These are phyloP conservation scores for Agrotis puta DNA, from an alignment of 2,888 invertebrate genomes.

Conservation along the genomic window DNA sequence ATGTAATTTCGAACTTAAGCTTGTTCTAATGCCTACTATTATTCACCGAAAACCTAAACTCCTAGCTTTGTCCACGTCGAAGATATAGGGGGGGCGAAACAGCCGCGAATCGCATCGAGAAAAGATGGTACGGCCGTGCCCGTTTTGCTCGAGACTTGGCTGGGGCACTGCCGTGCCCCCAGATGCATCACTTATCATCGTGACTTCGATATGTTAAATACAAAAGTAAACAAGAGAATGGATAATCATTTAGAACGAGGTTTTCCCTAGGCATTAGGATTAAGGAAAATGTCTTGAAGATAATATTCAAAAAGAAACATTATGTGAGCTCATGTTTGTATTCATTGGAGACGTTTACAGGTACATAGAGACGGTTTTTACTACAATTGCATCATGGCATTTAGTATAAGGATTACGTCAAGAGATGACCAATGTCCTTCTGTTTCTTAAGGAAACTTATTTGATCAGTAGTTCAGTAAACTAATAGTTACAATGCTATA, in stretches of 20 bases:
- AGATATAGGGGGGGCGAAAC: no score
- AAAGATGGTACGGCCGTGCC: no score
- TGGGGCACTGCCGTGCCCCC: no score
- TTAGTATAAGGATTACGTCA: neutral
- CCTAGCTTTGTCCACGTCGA: no score
- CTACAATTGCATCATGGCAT: neutral
- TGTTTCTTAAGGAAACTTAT: neutral
- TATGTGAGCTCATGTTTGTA: neutral
- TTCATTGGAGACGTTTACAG: neutral
- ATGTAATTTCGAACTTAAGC: no score
- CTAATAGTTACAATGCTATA: no score
- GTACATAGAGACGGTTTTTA: neutral
- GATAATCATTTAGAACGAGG: conserved; percentile 2
- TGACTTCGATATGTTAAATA: conserved; percentile 15
- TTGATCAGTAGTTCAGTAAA: no score
- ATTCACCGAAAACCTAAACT: no score
- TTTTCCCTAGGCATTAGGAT: conserved; percentile 19
- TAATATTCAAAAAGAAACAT: conserved; percentile 12
- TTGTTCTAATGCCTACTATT: no score
- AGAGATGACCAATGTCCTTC: neutral
- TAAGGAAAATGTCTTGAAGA: conserved; percentile 27
- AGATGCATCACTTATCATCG: conserved; percentile 26
- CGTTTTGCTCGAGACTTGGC: no score
- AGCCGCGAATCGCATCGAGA: no score
- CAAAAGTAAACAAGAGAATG: conserved; percentile 20